phyloP scores from a whole-genome alignment of 2,797 vertebrate genomes.

The Diceros bicornis region DNA sequence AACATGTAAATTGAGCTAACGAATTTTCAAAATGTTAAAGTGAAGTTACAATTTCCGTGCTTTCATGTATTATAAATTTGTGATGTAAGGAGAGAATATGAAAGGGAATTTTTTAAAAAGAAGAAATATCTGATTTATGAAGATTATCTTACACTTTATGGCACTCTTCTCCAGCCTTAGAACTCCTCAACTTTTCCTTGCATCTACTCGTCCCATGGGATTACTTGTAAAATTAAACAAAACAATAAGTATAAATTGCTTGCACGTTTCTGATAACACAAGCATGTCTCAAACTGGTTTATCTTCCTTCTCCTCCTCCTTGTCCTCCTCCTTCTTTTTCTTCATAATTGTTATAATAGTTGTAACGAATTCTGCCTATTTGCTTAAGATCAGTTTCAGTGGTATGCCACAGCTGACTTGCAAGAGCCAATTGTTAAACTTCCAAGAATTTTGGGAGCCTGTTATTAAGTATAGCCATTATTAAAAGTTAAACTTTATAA shows the following conservation, averaged over 20 bases:
- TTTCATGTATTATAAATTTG: conserved; percentile 1
- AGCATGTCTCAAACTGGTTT: background rate
- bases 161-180: background rate
- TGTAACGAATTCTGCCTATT: background rate
- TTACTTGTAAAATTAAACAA: conserved; percentile 36
- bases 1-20: background rate
- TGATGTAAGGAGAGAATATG: background rate
- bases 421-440: background rate
- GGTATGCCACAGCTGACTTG: background rate
- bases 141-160: background rate
- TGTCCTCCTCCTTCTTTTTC: background rate
- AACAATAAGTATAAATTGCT: background rate
- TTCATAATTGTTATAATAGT: background rate
- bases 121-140: background rate
- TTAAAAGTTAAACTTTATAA: conserved; percentile 7
- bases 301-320: background rate
- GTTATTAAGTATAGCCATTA: background rate
- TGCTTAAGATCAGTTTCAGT: background rate
- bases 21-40: background rate
- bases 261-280: background rate
- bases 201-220: background rate
- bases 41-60: background rate
- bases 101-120: conserved; percentile 15
- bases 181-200: background rate
- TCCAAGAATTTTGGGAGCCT: background rate